phyloP scores from a whole-genome alignment of 2,797 vertebrate genomes.

The Galago senegalensis region DNA sequence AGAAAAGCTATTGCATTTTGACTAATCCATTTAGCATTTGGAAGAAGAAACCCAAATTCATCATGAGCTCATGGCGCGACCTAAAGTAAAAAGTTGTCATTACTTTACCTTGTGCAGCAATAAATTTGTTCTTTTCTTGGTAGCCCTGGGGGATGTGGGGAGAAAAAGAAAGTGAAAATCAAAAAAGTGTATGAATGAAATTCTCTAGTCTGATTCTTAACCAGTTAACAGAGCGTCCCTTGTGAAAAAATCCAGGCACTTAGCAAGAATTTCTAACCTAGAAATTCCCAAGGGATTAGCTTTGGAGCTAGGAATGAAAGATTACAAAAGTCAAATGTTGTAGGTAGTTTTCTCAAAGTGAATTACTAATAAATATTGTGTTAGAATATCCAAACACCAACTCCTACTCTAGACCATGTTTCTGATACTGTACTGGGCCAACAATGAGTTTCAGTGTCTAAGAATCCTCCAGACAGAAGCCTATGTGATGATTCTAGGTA shows the following conservation, averaged over 20 bases:
- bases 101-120: conserved; percentile 97
- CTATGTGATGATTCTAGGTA: not conserved
- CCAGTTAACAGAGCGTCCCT: conserved; percentile 55
- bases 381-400: conserved; percentile 35
- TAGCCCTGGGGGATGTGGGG: conserved; percentile 91
- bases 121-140: conserved; percentile 99
- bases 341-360: conserved; percentile 26
- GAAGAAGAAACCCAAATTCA: not conserved
- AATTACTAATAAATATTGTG: conserved; percentile 48
- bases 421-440: not conserved
- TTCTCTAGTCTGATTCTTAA: conserved; percentile 24
- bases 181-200: conserved; percentile 54
- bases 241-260: conserved; percentile 48
- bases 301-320: conserved; percentile 48
- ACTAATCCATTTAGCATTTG: conserved; percentile 58
- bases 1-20: conserved; percentile 55
- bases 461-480: not conserved
- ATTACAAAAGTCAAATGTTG: not conserved
- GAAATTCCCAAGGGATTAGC: conserved; percentile 47
- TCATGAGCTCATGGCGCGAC: conserved; percentile 14
- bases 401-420: not conserved
- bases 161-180: conserved; percentile 69
- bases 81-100: conserved; percentile 26
- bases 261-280: conserved; percentile 44
- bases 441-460: not conserved